A percentile compares a stretch with the other conserved stretches of the same genome.
These are phyloP conservation scores for Molossus molossus DNA, from an alignment of 2,797 vertebrate species.

Conservation along the genomic window DNA sequence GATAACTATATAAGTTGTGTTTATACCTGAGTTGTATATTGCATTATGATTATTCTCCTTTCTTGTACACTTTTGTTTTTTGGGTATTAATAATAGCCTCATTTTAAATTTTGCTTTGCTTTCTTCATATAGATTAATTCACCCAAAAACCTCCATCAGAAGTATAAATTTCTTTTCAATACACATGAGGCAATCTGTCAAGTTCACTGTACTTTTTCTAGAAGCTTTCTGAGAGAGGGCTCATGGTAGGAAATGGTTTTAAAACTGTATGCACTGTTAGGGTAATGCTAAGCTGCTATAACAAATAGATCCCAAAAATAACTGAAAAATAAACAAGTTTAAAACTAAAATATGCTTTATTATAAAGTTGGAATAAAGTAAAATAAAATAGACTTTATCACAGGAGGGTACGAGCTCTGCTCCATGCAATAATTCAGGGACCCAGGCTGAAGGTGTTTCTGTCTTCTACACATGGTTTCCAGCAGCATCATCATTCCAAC, in stretches of 20 bases:
- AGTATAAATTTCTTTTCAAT: neutral
- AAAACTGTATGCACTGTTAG: neutral
- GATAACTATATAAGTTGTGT: neutral
- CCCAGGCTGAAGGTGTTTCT: neutral
- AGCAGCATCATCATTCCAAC: neutral
- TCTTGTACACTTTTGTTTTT: slow-evolving; percentile 32
- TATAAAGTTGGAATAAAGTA: neutral
- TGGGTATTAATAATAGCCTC: neutral
- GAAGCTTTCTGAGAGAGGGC: neutral
- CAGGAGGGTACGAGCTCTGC: neutral
- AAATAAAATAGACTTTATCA: neutral
- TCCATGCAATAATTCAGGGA: neutral
- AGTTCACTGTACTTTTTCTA: neutral
- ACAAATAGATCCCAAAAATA: neutral
- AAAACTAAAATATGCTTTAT: neutral
- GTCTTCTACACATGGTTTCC: neutral
- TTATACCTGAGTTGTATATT: neutral
- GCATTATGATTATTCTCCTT: neutral
- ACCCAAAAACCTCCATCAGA: neutral
- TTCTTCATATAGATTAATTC: neutral
- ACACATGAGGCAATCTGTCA: neutral
- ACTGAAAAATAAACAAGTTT: slow-evolving; percentile 7
- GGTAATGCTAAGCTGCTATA: neutral
- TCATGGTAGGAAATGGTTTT: neutral
- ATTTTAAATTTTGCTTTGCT: neutral